Evolutionary conservation across 2,113 vertebrate genomes (phyloP), one percentile per base, ranked within the genome.

Genomic region (Vulpes lagopus): DNA sequence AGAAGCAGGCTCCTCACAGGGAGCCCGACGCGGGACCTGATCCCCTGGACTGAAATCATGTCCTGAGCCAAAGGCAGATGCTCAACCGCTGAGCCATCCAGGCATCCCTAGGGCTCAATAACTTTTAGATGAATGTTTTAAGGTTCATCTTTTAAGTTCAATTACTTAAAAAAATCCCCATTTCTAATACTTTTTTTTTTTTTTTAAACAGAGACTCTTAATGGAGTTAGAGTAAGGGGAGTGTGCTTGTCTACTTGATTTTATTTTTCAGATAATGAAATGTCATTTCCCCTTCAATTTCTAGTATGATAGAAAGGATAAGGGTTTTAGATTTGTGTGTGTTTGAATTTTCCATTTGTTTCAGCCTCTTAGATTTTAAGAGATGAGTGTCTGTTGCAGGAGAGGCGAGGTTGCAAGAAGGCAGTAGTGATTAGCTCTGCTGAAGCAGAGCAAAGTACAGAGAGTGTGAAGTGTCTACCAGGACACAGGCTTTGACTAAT

Each of bases 121-220:
- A 78, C 51, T 83, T 88, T 92, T 62, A 89, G 60, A 64, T 83
- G 49, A 82, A 14, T 17, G 32, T 79, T 57, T 67, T 84, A 9
- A 85, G 32, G 20, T 27, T 38, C 65, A 62, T 89, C 43, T 43
- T 43, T 43, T 43, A 43, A 43, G 49, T 81, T 88, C 43, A 49
- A 27, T 57, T 73, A 71, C 25, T 59, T 88, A 67, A 69, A 90
- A 88, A 89, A 87, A 43, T 57, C 7, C 25, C 6, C 12, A 67
- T 94, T 96, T 96, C 32, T 81, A 85, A 55, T 64, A 43, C 16
- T n/a, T 67, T 69, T 69, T 67, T 65, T 51, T 71, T 49, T 51
- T 71, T 49, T 69, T 49, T 27, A 10, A 85, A 88, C 3, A 11
- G 30, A 32, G 3, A 78, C 12, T 62, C 53, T 23, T 69, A 74